These are phyloP conservation scores for Sterrhoptilus dennistouni DNA, from an alignment of 2,113 vertebrate species.

Conservation along the genomic window DNA sequence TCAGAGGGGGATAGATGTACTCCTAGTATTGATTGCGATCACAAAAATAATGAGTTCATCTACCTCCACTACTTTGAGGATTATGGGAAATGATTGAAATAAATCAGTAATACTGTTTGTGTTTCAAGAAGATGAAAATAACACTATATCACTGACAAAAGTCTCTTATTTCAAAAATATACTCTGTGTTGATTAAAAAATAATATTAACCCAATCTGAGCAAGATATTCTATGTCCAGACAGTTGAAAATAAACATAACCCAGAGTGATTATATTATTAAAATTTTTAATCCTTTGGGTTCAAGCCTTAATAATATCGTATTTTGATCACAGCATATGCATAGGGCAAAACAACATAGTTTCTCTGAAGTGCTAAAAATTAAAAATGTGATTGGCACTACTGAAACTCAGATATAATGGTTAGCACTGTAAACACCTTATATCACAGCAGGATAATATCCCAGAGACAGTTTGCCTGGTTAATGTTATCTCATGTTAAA, in stretches of 20 bases:
- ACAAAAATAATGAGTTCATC: neutral
- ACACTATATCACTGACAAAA: neutral
- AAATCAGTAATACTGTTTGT: neutral
- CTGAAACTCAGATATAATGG: neutral
- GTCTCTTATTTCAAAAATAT: neutral
- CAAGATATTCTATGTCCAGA: neutral
- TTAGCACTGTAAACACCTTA: neutral
- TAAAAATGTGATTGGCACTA: neutral
- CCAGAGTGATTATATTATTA: neutral
- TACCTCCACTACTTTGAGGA: neutral
- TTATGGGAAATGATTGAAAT: neutral
- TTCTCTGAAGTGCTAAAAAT: neutral
- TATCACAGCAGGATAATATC: neutral
- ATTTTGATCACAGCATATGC: neutral
- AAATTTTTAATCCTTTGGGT: neutral
- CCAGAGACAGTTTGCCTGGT: neutral
- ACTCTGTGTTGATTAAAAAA: neutral
- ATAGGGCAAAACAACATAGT: rapidly evolving
- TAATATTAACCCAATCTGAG: neutral
- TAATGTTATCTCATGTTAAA: neutral
- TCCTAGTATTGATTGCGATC: neutral
- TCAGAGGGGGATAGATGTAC: neutral
- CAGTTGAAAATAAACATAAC: neutral
- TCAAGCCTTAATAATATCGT: neutral
- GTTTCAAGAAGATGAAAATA: neutral